Conservation (phyloP, 2,113 vertebrate species). For the Dromas ardeola region DNA sequence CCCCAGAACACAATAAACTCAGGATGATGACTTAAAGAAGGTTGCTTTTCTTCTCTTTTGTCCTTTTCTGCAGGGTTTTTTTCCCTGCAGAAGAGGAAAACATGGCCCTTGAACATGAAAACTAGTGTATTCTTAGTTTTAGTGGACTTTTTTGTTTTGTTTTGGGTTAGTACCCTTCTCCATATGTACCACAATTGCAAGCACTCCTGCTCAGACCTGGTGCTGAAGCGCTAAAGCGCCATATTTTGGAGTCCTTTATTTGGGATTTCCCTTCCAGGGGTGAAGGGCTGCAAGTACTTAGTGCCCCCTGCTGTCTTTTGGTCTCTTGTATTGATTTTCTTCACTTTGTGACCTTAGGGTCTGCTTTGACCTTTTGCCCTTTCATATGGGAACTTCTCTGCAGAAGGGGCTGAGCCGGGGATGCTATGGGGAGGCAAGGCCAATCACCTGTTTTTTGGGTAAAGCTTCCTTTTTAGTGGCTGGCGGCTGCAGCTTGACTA, state of each 20-base stretch:
- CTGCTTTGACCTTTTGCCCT: background rate
- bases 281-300: background rate
- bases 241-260: background rate
- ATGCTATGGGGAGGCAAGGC: background rate
- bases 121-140: background rate
- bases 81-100: background rate
- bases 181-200: background rate
- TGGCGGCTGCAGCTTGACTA: background rate
- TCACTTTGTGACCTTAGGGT: background rate
- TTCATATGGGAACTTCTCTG: background rate
- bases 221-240: background rate
- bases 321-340: background rate
- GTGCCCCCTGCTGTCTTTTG: constrained; percentile 3
- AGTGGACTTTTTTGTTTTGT: background rate
- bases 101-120: background rate
- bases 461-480: background rate
- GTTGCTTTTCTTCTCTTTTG: background rate
- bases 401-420: rapidly evolving
- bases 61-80: background rate
- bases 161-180: background rate
- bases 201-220: background rate
- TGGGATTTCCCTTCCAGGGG: background rate
- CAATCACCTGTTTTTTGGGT: background rate
- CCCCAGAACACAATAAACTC: background rate
- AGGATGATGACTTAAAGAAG: background rate